A percentile compares a stretch with the other conserved stretches of the same genome.
Conservation (phyloP, 2,113 vertebrate genomes). For the Clarias gariepinus region DNA sequence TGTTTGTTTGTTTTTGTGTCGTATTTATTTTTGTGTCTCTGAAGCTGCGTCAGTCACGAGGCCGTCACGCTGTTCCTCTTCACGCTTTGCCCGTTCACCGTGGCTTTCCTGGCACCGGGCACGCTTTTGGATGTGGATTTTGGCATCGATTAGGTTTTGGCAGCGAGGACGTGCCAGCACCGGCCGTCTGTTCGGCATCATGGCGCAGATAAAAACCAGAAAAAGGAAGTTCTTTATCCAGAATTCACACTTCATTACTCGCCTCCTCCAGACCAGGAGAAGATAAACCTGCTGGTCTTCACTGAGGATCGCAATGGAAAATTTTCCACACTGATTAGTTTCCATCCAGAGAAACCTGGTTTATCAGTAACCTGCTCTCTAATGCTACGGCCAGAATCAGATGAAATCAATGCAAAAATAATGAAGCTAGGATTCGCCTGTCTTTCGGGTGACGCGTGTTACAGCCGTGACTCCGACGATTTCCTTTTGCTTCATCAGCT, state of each 20-base stretch:
- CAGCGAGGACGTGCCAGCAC: not conserved
- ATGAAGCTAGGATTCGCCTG: not conserved
- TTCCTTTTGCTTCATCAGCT: not conserved
- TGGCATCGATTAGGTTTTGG: constrained; percentile 8
- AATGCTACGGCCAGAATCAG: not conserved
- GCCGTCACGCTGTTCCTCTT: not conserved
- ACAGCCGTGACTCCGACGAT: not conserved
- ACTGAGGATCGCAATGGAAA: constrained; percentile 24
- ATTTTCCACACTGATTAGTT: not conserved
- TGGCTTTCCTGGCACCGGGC: not conserved
- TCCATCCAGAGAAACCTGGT: not conserved
- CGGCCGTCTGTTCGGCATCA: constrained; percentile 20
- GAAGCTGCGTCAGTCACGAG: constrained; percentile 19
- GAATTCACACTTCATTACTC: constrained; percentile 16
- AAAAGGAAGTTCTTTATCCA: constrained; percentile 17
- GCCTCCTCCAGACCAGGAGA: constrained; percentile 13
- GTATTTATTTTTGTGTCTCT: constrained; percentile 11
- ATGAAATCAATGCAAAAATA: not conserved
- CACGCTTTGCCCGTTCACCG: not conserved
- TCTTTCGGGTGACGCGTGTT: not conserved
- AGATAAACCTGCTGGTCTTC: constrained; percentile 5
- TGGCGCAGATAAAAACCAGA: constrained; percentile 25
- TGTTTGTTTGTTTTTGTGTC: not conserved
- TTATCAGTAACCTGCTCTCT: not conserved
- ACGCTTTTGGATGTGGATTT: constrained; percentile 15